Percentiles rank a stretch among this genome's conserved stretches.
These are phyloP conservation scores for Ctenoplectra terminalis DNA, from an alignment of 1,140 invertebrate species.

Conservation along the genomic window DNA sequence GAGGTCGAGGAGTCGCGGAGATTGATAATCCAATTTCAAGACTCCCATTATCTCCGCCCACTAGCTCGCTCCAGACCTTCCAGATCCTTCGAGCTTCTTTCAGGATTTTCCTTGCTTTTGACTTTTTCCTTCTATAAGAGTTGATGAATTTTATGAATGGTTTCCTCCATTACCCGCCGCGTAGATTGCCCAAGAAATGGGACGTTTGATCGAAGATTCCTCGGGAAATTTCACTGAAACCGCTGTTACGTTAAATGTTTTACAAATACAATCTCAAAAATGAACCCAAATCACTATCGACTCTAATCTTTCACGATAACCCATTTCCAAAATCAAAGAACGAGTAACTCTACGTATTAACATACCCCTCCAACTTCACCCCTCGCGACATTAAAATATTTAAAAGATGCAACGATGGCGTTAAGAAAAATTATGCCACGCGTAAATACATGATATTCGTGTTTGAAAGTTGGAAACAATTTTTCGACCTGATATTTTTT, in stretches of 20 bases:
- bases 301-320: rapidly evolving
- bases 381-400: too few relatives aligned
- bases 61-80: constrained; percentile 60
- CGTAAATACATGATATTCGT: neutral
- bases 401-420: too few relatives aligned
- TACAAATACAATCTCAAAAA: neutral
- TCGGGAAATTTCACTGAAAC: constrained; percentile 18
- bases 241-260: constrained; percentile 12
- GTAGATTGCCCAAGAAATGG: constrained; percentile 24
- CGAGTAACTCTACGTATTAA: neutral
- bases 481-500: constrained; percentile 47
- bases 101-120: constrained; percentile 57
- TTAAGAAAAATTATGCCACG: constrained; percentile 5
- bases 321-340: neutral
- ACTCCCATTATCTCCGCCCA: constrained; percentile 69
- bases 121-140: constrained; percentile 56
- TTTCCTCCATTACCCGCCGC: constrained; percentile 17
- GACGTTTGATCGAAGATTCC: constrained; percentile 29
- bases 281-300: neutral
- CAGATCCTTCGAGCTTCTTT: constrained; percentile 55
- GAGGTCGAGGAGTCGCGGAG: constrained; percentile 59
- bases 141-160: constrained; percentile 57
- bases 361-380: too few relatives aligned
- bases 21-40: constrained; percentile 73
- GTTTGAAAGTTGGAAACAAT: constrained; percentile 47